Evolutionary conservation across 2,797 vertebrate genomes (phyloP).

Genomic region (Mormyrus proboscirostris): DNA sequence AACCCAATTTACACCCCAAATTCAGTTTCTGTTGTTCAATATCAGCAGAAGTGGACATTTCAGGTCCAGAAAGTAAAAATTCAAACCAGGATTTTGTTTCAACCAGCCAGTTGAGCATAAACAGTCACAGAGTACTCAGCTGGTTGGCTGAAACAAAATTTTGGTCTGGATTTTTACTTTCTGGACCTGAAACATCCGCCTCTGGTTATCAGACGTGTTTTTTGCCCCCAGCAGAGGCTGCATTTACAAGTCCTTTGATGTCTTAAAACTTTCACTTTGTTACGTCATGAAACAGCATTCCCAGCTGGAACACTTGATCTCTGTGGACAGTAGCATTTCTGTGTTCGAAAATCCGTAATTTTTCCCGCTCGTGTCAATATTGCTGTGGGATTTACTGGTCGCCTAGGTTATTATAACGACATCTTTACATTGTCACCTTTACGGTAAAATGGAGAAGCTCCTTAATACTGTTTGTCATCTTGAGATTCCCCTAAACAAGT

Average conservation of each 20-base stretch:
- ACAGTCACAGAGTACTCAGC: not conserved
- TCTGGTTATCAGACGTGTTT: not conserved
- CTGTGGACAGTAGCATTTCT: not conserved
- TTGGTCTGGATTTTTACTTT: not conserved
- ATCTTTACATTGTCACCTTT: not conserved
- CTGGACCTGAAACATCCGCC: not conserved
- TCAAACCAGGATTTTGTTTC: not conserved
- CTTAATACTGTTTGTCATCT: not conserved
- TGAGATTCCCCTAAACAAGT: not conserved
- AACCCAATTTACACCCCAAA: not conserved
- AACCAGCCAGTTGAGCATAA: not conserved
- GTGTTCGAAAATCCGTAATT: not conserved
- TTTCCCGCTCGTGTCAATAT: not conserved
- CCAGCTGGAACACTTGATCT: not conserved
- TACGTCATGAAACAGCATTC: not conserved
- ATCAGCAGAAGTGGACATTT: not conserved
- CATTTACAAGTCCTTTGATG: not conserved
- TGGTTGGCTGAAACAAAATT: not conserved
- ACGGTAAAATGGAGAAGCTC: not conserved
- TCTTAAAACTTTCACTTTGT: slow-evolving; percentile 9
- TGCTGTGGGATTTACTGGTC: not conserved
- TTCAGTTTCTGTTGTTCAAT: not conserved
- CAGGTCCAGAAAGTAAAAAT: not conserved
- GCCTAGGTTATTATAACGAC: not conserved
- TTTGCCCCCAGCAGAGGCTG: not conserved